Percentiles rank a stretch among this genome's conserved stretches.
Evolutionary conservation across 2,888 invertebrate species (phyloP).

Genomic region (Drosophila affinis): DNA sequence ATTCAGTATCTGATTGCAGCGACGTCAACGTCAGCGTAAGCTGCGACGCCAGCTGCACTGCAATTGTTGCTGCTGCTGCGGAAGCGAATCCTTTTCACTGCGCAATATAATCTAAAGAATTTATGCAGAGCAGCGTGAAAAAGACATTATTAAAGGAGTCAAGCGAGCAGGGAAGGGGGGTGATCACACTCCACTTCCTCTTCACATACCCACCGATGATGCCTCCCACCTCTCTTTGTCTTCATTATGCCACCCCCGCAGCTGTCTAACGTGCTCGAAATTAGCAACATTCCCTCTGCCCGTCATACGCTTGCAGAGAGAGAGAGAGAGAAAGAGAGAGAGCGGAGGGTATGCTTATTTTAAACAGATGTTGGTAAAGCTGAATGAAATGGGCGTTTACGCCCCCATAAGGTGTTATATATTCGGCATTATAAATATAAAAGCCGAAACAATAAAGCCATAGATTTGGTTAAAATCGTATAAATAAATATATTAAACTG

Average conservation of each 20-base stretch:
- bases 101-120: conserved; percentile 74
- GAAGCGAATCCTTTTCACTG: conserved; percentile 75
- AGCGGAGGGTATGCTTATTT: background rate
- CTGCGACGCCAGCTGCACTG: conserved; percentile 55
- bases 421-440: background rate
- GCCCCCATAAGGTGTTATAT: background rate
- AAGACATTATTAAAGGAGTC: conserved; percentile 33
- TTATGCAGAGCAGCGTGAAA: conserved; percentile 69
- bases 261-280: conserved; percentile 56
- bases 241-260: conserved; percentile 33
- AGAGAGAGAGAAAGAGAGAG: too few relatives aligned
- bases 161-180: background rate
- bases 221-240: background rate
- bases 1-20: conserved; percentile 54
- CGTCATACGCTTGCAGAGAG: background rate
- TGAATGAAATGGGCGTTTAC: background rate
- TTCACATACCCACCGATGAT: conserved; percentile 32
- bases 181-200: conserved; percentile 20
- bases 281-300: conserved; percentile 61
- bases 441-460: background rate
- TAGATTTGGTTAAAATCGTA: background rate
- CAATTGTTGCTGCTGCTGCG: conserved; percentile 50
- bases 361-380: background rate
- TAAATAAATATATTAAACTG: background rate
- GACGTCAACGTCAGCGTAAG: conserved; percentile 21